A percentile compares a stretch with the other conserved stretches of the same genome.
Evolutionary conservation across 1,140 invertebrate species (phyloP).

Genomic region (Lysiphlebus fabarum): DNA sequence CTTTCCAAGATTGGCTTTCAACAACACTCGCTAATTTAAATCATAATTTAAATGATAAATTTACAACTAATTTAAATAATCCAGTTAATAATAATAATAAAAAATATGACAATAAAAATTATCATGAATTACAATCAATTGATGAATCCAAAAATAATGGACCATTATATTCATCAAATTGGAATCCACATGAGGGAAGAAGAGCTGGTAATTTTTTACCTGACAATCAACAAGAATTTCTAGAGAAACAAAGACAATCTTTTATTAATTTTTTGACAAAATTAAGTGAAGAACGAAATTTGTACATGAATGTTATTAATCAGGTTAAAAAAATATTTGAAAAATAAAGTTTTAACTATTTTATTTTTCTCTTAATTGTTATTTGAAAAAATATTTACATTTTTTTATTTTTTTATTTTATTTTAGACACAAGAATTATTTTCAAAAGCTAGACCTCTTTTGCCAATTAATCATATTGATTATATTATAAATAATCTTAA

Average conservation of each 20-base stretch:
- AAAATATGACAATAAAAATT: background rate
- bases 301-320: constrained; percentile 12
- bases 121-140: background rate
- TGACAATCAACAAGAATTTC: background rate
- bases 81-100: background rate
- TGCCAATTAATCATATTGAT: background rate
- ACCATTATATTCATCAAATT: background rate
- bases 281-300: constrained; percentile 9
- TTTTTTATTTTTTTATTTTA: background rate
- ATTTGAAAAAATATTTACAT: background rate
- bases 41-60: constrained; percentile 6
- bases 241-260: constrained; percentile 4
- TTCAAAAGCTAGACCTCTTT: background rate
- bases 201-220: background rate
- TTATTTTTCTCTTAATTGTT: background rate
- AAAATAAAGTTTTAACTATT: constrained; percentile 5
- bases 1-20: constrained; percentile 35
- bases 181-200: background rate
- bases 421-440: constrained; percentile 1
- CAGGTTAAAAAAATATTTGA: no score
- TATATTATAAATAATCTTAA: background rate
- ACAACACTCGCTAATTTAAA: constrained; percentile 5
- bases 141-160: background rate
- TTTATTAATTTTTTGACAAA: constrained; percentile 11
- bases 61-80: background rate